phyloP scores from a whole-genome alignment of 2,888 invertebrate species.

The Epirrhoe tristata region DNA sequence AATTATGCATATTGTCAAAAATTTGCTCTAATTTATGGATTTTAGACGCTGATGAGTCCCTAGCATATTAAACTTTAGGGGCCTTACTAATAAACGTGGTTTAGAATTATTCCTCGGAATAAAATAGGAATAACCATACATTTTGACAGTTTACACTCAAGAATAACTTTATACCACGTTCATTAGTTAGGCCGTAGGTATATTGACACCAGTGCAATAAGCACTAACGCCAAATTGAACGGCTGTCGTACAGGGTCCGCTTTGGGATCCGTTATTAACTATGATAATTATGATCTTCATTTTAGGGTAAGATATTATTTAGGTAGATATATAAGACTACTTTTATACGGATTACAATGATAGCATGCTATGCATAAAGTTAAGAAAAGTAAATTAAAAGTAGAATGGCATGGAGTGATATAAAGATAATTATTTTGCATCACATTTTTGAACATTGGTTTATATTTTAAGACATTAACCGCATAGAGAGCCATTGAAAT shows the following conservation, averaged over 20 bases:
- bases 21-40: no score
- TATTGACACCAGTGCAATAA: neutral
- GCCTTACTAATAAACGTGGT: no score
- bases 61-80: no score
- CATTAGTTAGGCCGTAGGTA: neutral
- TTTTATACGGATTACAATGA: conserved; percentile 21
- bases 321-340: conserved; percentile 17
- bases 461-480: conserved; percentile 19
- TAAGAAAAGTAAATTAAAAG: neutral
- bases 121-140: no score
- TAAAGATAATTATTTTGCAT: conserved; percentile 9
- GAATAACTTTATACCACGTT: no score
- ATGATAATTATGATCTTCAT: conserved; percentile 34
- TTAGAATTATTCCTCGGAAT: no score
- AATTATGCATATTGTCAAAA: no score
- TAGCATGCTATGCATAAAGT: conserved; percentile 9
- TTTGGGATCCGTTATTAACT: conserved; percentile 9
- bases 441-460: conserved; percentile 10
- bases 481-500: conserved; percentile 32
- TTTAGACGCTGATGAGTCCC: no score
- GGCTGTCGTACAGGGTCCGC: neutral
- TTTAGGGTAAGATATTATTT: conserved; percentile 30
- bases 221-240: conserved; percentile 3
- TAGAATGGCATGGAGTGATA: conserved; percentile 10
- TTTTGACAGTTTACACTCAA: no score